Evolutionary conservation across 2,888 invertebrate species (phyloP), one percentile per base, ranked within the genome.

Genomic region (Electrophaes corylata): DNA sequence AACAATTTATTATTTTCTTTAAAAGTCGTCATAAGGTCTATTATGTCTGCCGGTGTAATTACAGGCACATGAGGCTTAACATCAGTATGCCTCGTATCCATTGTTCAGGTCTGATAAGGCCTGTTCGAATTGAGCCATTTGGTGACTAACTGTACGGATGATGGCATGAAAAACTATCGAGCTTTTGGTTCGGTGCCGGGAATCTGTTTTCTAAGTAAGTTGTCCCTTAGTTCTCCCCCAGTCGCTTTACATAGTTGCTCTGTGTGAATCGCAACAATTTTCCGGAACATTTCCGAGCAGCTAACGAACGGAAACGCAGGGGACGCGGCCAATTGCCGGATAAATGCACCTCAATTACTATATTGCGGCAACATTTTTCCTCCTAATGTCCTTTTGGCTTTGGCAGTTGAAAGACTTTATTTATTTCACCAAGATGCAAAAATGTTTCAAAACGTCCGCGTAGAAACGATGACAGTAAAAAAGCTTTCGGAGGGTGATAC

Each of bases 301-400:
- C 85, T 87, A 88, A 88, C 87, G 87, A 89, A 87, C 88, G 87
- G 87, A 86, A 87, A 82, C 86, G 85, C 86, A 81, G 82, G 84
- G 86, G 86, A 85, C 83, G 83, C 71, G 83, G 78, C 85, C 88
- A 88, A 89, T 88, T 86, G 86, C 76, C 84, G 83, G 83, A 86
- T 86, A 89, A 88, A 86, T 88, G 87, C 84, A 85, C 85, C 86
- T 84, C 87, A 83, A 85, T 87, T 87, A 86, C 86, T 85, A 79
- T 83, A 83, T 84, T 86, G 87, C 79, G 85, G 84, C 77, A 79
- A 83, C 79, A 83, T 86, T 87, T 88, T 88, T 85, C 83, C 81
- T 80, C 71, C 74, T 83, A 83, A 84, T 81, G 79, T 76, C 70
- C 76, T 67, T 75, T 76, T 76, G 75, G 75, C 70, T 80, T 75